These are phyloP conservation scores for Corbicula japonica DNA, from an alignment of 2,888 invertebrate genomes.

Conservation along the genomic window DNA sequence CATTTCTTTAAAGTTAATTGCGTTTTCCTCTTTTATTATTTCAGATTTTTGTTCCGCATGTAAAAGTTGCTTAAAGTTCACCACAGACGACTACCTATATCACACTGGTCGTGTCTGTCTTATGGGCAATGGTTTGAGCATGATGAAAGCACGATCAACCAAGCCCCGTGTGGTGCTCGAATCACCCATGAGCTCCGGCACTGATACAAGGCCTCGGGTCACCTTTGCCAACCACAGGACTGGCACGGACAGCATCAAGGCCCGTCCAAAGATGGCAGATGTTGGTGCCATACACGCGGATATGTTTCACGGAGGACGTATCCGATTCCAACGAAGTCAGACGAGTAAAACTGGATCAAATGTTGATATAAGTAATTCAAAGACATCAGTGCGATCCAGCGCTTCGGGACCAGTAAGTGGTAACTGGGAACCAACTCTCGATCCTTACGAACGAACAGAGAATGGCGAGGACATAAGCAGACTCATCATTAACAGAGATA, in stretches of 20 bases:
- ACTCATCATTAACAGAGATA: not conserved
- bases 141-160: conserved; percentile 18
- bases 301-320: conserved; percentile 21
- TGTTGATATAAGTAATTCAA: conserved; percentile 41
- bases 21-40: no score
- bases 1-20: no score
- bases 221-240: conserved; percentile 61
- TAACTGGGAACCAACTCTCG: conserved; percentile 59
- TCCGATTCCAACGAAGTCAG: conserved; percentile 48
- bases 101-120: conserved; percentile 5
- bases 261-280: conserved; percentile 67
- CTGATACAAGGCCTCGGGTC: conserved; percentile 55
- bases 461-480: not conserved
- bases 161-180: conserved; percentile 65
- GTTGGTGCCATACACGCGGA: conserved; percentile 63
- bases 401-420: conserved; percentile 54
- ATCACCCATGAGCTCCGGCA: conserved; percentile 52
- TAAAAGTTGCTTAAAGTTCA: no score
- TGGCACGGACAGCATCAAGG: conserved; percentile 45
- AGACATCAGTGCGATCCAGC: conserved; percentile 53
- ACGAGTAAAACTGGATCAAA: conserved; percentile 30
- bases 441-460: conserved; percentile 52
- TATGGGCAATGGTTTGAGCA: conserved; percentile 59
- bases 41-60: no score
- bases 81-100: no score